Percentiles rank a stretch among this genome's conserved stretches.
Conservation (phyloP, 2,113 vertebrate species). For the Corvus cornix region DNA sequence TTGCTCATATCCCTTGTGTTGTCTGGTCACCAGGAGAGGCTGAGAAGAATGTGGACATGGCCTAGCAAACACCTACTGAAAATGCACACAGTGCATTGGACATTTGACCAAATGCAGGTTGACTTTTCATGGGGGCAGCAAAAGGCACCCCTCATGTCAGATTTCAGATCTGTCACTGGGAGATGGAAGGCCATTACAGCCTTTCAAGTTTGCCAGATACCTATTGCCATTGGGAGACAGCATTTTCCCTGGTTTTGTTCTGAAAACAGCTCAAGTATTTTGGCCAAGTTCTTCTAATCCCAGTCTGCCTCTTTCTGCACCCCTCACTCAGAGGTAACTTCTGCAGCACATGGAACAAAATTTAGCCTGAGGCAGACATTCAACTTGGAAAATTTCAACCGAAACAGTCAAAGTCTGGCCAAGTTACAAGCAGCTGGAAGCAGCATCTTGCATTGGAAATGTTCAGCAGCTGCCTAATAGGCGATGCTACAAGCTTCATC, state of each 20-base stretch:
- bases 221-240: not conserved
- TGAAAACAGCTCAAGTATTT: not conserved
- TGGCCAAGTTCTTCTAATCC: not conserved
- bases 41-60: not conserved
- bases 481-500: not conserved
- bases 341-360: conserved; percentile 15
- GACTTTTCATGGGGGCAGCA: not conserved
- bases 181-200: not conserved
- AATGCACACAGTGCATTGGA: not conserved
- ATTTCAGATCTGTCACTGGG: not conserved
- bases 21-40: not conserved
- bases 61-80: not conserved
- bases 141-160: not conserved
- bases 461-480: not conserved
- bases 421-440: conserved; percentile 55
- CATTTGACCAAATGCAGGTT: not conserved
- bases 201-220: not conserved
- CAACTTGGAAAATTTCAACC: conserved; percentile 47
- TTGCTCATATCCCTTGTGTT: rapidly evolving
- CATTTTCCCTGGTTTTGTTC: not conserved
- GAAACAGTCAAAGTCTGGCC: conserved; percentile 29
- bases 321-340: not conserved
- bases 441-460: not conserved
- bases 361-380: conserved; percentile 29
- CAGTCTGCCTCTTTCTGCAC: not conserved